Evolutionary conservation across 2,113 vertebrate species (phyloP), one percentile per base, ranked within the genome.

Genomic region (Irena cyanogastra): DNA sequence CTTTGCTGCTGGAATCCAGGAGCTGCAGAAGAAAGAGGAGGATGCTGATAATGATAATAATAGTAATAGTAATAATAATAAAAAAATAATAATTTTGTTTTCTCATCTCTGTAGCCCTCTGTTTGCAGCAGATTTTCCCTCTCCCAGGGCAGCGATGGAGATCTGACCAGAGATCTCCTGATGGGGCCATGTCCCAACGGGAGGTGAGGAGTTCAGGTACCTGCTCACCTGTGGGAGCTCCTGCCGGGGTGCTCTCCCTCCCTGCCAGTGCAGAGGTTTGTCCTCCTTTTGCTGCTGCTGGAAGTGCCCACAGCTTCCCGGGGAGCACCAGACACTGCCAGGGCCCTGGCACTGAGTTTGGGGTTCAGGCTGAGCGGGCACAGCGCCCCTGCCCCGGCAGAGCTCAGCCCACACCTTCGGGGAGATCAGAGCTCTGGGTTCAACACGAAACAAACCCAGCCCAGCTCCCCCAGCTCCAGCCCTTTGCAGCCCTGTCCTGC

Each of bases 301-400:
- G 70, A 27, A 20, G 54, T 0, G 1, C 75, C 61, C 75, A 2
- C 33, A 18, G 16, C 1, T n/a, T 8, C 5, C 50, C 81, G 0
- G 1, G 69, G 52, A 37, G 1, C 59, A 2, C 6, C 10, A 1
- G 8, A 2, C 0, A 0, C 23, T 5, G 3, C 56, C 5, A 0
- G 17, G 1, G 15, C 71, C 30, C 0, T 0, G 1, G 70, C 30
- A 2, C 42, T 0, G 71, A 1, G 12, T 4, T 4, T 22, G 71
- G 71, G 54, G 30, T 1, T 3, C 42, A 3, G 57, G 53, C 42
- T 12, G 71, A 5, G 63, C 1, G 11, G 16, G 27, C n/a, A 7
- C 7, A 2, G 1, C 0, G 24, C 1, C 33, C 4, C 23, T 49
- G 15, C 35, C 50, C 44, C 41, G 2, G 28, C 54, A 14, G 44